phyloP scores from a whole-genome alignment of 2,797 vertebrate genomes.

The Pteropus rufus region DNA sequence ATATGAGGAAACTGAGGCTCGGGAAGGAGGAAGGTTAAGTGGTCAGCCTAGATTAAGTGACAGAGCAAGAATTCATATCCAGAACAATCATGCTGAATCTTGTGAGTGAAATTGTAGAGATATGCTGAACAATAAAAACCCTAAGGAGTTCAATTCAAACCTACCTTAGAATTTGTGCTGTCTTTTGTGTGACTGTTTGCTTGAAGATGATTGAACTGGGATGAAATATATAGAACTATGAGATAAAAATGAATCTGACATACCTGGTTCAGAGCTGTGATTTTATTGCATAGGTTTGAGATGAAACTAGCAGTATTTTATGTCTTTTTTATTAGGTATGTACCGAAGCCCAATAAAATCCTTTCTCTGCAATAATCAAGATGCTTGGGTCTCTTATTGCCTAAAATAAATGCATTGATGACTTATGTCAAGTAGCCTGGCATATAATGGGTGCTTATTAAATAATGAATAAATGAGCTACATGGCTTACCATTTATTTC shows the following conservation, averaged over 20 bases:
- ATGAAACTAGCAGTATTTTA: neutral
- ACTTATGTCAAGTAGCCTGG: neutral
- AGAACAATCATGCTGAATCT: neutral
- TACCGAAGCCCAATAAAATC: neutral
- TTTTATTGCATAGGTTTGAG: neutral
- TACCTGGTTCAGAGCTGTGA: neutral
- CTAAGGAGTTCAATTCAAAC: neutral
- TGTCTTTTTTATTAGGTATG: neutral
- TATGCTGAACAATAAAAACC: neutral
- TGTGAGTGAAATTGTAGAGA: neutral
- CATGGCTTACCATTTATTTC: neutral
- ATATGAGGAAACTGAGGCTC: neutral
- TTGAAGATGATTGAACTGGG: neutral
- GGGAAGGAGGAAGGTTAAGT: neutral
- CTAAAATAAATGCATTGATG: neutral
- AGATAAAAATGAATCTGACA: neutral
- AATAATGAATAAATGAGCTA: neutral
- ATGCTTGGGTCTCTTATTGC: neutral
- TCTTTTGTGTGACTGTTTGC: neutral
- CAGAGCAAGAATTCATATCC: neutral
- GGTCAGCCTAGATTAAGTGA: neutral
- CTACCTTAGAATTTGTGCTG: neutral
- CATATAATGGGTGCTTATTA: neutral
- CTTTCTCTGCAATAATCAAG: constrained; percentile 26
- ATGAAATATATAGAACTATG: neutral